These are phyloP conservation scores for Drosophila pruinosa DNA, from an alignment of 1,140 invertebrate genomes.

Conservation along the genomic window DNA sequence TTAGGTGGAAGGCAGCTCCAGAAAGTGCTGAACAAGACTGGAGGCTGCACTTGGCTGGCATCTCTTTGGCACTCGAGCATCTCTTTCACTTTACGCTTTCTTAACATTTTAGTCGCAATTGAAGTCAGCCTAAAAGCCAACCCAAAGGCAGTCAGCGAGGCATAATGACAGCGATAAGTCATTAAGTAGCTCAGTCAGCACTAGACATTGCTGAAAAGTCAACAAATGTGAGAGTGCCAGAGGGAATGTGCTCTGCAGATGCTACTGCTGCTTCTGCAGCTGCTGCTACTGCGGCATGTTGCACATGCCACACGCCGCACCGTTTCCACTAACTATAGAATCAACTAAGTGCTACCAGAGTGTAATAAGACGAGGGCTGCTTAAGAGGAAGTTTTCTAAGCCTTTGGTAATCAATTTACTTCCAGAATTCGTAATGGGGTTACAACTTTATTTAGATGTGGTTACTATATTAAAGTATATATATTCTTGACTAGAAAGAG, in stretches of 20 bases:
- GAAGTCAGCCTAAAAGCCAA: slow-evolving; percentile 38
- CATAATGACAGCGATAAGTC: slow-evolving; percentile 74
- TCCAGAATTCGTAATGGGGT: background rate
- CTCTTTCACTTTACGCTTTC: slow-evolving; percentile 76
- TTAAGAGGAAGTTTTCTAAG: background rate
- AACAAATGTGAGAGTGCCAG: slow-evolving; percentile 15
- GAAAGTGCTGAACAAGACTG: slow-evolving; percentile 29
- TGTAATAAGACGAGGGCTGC: background rate
- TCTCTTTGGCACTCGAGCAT: slow-evolving; percentile 45
- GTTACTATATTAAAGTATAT: too few relatives aligned
- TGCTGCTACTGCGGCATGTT: background rate
- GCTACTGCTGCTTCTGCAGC: background rate
- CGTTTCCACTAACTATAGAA: background rate
- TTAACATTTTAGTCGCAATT: slow-evolving; percentile 45
- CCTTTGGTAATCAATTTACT: background rate
- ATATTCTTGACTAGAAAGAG: too few relatives aligned
- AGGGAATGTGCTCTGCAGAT: background rate
- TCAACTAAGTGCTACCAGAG: background rate
- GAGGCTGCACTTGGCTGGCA: slow-evolving; percentile 56
- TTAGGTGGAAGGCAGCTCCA: slow-evolving; percentile 4
- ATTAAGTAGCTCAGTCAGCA: slow-evolving; percentile 69
- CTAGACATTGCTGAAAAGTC: slow-evolving; percentile 34
- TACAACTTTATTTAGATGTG: too few relatives aligned
- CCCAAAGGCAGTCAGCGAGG: slow-evolving; percentile 50
- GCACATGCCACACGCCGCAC: slow-evolving; percentile 5